Conservation (phyloP, 2,113 vertebrate species). For the Ammodytes dubius region DNA sequence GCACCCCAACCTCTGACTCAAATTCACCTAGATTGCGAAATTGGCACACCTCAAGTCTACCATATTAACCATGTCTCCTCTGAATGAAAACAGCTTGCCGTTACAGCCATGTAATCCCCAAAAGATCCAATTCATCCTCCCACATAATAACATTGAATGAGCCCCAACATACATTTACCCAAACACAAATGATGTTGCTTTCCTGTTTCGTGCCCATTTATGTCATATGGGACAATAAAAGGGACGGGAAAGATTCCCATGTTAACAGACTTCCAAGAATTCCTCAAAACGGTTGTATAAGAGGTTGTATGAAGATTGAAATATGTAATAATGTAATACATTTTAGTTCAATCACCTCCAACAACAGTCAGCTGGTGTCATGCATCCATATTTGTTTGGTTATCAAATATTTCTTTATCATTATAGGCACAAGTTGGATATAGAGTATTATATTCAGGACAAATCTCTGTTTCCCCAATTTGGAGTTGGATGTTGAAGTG, state of each 20-base stretch:
- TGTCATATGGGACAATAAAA: not conserved
- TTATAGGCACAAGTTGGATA: not conserved
- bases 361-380: not conserved
- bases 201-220: not conserved
- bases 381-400: not conserved
- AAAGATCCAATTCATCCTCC: constrained; percentile 16
- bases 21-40: constrained; percentile 11
- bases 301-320: not conserved
- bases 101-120: not conserved
- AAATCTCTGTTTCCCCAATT: not conserved
- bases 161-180: not conserved
- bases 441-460: too few relatives aligned
- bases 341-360: not conserved
- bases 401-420: not conserved
- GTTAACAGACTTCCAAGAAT: not conserved
- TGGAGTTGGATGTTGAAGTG: not conserved
- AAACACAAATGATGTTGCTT: not conserved
- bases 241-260: not conserved
- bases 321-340: not conserved
- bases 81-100: constrained; percentile 3
- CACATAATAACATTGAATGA: too few relatives aligned
- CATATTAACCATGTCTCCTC: constrained; percentile 14
- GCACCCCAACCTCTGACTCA: not conserved
- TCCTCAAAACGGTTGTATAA: not conserved
- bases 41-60: not conserved